Evolutionary conservation across 2,888 invertebrate genomes (phyloP).

Genomic region (Eupeodes luniger): DNA sequence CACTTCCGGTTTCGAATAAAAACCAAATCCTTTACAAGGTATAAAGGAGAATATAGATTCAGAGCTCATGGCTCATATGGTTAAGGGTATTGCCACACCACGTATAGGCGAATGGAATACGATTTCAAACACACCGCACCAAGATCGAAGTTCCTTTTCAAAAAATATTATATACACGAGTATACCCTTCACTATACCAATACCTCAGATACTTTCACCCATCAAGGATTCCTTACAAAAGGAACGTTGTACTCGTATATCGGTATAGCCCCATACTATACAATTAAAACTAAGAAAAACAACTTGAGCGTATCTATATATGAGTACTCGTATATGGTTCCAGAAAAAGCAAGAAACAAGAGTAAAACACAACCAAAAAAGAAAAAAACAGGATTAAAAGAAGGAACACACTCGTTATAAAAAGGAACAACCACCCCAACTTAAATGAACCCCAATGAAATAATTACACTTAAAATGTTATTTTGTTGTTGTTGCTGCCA

Average conservation of each 20-base stretch:
- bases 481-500: not conserved
- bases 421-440: slow-evolving; percentile 7
- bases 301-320: slow-evolving; percentile 3
- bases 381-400: slow-evolving; percentile 5
- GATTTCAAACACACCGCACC: slow-evolving; percentile 39
- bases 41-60: slow-evolving; percentile 1
- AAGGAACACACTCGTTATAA: not conserved
- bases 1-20: slow-evolving; percentile 65
- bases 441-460: not conserved
- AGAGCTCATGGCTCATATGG: slow-evolving; percentile 27
- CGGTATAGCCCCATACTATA: not conserved
- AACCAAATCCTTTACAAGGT: slow-evolving; percentile 18
- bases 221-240: no score
- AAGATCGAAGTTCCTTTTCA: slow-evolving; percentile 37
- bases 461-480: slow-evolving; percentile 51
- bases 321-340: not conserved
- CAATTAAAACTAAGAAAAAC: slow-evolving; percentile 40
- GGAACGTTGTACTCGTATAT: no score
- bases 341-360: not conserved
- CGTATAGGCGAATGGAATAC: slow-evolving; percentile 8
- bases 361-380: not conserved
- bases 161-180: not conserved
- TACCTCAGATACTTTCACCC: not conserved
- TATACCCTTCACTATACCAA: not conserved
- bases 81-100: slow-evolving; percentile 1